Evolutionary conservation across 1,140 invertebrate species (phyloP).

Genomic region (Zaprionus africanus): DNA sequence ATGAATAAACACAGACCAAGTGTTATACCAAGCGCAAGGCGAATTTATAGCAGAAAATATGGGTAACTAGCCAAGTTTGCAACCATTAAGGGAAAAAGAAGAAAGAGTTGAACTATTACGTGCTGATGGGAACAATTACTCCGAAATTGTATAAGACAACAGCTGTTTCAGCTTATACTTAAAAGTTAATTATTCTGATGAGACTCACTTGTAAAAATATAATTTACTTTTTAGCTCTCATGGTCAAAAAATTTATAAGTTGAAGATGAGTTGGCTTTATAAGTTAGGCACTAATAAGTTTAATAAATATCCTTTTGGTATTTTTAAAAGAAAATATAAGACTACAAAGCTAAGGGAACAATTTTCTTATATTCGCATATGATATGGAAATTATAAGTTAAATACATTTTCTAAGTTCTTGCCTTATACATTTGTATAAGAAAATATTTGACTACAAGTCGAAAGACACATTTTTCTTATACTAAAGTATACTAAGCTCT

Average conservation of each 20-base stretch:
- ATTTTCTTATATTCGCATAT: background rate
- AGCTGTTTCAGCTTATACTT: background rate
- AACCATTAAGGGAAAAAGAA: background rate
- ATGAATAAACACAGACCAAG: background rate
- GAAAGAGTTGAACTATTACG: background rate
- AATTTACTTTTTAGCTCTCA: background rate
- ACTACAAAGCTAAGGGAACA: background rate
- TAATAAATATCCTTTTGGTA: background rate
- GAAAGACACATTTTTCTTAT: background rate
- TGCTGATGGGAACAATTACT: background rate
- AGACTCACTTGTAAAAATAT: no score
- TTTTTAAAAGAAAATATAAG: background rate
- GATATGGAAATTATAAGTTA: no score
- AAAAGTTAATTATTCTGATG: background rate
- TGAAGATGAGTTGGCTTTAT: no score
- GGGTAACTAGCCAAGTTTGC: background rate
- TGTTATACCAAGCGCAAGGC: constrained; percentile 21
- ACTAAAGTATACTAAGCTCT: background rate
- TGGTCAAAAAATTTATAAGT: background rate
- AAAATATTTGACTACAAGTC: no score
- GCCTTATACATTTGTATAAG: no score
- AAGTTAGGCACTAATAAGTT: background rate
- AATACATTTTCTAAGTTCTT: no score
- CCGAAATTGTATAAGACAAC: background rate
- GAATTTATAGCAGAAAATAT: constrained; percentile 20